Evolutionary conservation across 2,797 vertebrate genomes (phyloP), one percentile per base, ranked within the genome.

Genomic region (Microctenopoma stevenorrisi): DNA sequence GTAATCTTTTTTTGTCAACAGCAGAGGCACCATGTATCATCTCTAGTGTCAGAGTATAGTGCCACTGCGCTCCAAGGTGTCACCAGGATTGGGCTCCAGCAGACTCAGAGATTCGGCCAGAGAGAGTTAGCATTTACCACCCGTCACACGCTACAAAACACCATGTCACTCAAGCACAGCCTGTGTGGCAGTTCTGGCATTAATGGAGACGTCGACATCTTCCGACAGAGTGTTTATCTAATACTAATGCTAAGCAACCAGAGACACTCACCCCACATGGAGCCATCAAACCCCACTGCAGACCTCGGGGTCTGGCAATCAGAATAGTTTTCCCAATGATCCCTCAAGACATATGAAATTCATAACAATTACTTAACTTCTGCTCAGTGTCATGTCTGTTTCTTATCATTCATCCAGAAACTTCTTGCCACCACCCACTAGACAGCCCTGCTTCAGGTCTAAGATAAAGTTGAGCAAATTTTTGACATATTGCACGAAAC

Each of bases 131-230:
- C 88, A 85, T 92, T 93, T 90, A 91, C 90, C 92, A 89, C 87
- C 91, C 86, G 89, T 94, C 92, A 92, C 87, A 88, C 87, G 88
- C 84, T 86, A 92, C 89, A 92, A 91, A 92, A 89, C 89, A 86
- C 76, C 30, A 78, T 91, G 90, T 93, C 92, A 93, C 77, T 94
- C 90, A 94, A 91, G 76, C 81, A 65, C 88, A 84, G 88, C 87
- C 86, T 74, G 85, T 75, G 84, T 91, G 92, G 91, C 92, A 91
- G 92, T 82, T 90, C 83, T 84, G 86, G 89, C 91, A 93, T 91
- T 93, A 93, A 93, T 92, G 87, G 89, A 91, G 89, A 92, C 89
- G 74, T 86, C 93, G 91, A 94, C 91, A 88, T 93, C 89, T 92
- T 93, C 88, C 84, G 87, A 92, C 91, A 92, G 88, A 86, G 85